Base-by-base conservation (phyloP, 2,113 vertebrate genomes). In the Columbina picui region DNA sequence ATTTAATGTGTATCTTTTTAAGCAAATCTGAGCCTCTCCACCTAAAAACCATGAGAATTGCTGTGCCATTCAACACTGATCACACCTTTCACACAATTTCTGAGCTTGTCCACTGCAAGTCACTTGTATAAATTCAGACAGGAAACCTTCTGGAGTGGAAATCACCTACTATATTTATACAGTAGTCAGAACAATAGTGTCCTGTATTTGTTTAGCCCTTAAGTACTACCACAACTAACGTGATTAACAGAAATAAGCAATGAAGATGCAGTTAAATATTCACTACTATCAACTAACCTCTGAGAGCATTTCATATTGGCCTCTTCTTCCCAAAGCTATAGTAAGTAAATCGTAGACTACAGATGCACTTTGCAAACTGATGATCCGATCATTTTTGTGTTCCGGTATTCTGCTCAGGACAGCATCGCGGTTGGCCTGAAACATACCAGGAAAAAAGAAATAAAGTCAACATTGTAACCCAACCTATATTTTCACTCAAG, bases 231-330 rank as follows among this genome's bases (percentile, higher is more conserved):
- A 75, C 12, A 60, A 52, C 30, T 34, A 59, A 55, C 12, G 25
- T 0, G 6, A 71, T 22, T 39, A 89, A 79, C 14, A 83, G 49
- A 87, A 85, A 83, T 26, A 32, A 39, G 7, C 21, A 55, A 68
- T 0, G 0, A 75, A 57, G 23, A 50, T 25, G 49, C 23, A 92
- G 36, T 3, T 80, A 8, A 85, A 60, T 47, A 52, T 75, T 50
- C 30, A 45, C 19, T 73, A 16, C 16, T 26, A 55, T 17, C 8
- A 4, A 94, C 94, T 89, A 96, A 99, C 99, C 99, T 99, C 99
- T 17, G 99, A 99, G 23, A 99, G 98, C 99, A 99, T 99, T 98
- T 99, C 99, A 60, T 99, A 99, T 85, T 99, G 99, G 84, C 99
- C 99, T 90, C 99, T 98, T 95, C 99, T 98, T 64, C 99, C 99